Evolutionary conservation across 2,888 invertebrate genomes (phyloP), one percentile per base, ranked within the genome.

Genomic region (Abrostola triplasia): DNA sequence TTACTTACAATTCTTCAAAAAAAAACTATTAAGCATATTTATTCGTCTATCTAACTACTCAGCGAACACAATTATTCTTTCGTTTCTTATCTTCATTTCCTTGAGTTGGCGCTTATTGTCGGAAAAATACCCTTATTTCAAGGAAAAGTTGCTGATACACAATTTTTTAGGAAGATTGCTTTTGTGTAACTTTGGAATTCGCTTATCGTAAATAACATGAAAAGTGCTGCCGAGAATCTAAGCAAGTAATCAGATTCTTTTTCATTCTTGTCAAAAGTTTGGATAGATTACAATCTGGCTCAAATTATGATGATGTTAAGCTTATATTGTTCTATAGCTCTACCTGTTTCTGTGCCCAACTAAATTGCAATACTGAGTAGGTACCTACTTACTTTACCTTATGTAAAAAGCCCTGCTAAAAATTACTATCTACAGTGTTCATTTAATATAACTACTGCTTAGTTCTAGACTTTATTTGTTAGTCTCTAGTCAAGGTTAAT

Each of bases 121-220:
- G 59, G 62, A 54, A 38, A 67, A 79, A 76, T 56, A 56, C 44
- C 13, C 56, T 59, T 59, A 64, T 51, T 62, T 64, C 60, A 50
- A 52, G 24, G 52, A 76, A 73, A 76, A 69, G 62, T 70, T 79
- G 56, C 59, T 65, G 58, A 60, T 67, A 60, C 58, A 47, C 50
- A 51, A 55, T 73, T 79, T 41, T 68, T 63, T 64, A 40, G 47
- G 70, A 49, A 66, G 56, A 77, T 77, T 73, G 73, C 58, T 67
- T 64, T 73, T 67, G 57, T 76, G 63, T 73, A 56, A 67, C 54
- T 66, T 64, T 40, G 52, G 54, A 57, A 66, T 64, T 70, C 49
- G 49, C 66, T 79, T 61, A 49, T 41, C 42, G 64, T 54, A 51
- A 68, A 75, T 68, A 56, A 52, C 58, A 52, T 51, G 55, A 63